These are phyloP conservation scores for Conus canariensis DNA, from an alignment of 2,888 invertebrate species.

Conservation along the genomic window DNA sequence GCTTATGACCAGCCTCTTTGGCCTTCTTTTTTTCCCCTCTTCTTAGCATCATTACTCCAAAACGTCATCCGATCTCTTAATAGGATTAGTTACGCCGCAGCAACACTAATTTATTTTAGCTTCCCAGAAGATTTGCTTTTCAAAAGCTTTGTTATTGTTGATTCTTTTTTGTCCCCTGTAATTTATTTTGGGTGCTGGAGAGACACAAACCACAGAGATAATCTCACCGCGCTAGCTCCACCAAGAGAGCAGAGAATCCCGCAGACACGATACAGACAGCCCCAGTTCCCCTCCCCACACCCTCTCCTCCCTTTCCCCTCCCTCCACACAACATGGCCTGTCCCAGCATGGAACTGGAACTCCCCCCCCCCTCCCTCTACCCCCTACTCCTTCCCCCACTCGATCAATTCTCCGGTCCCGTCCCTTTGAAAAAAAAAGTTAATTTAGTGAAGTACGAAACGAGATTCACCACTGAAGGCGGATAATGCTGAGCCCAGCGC, in stretches of 20 bases:
- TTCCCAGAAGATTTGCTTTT: no score
- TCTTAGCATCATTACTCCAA: no score
- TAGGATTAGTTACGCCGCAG: no score
- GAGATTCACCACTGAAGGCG: slow-evolving; percentile 12
- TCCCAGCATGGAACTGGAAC: not conserved
- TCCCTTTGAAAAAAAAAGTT: not conserved
- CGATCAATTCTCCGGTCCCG: not conserved
- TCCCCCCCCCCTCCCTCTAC: not conserved
- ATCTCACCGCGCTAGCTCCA: not conserved
- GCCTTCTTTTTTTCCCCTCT: no score
- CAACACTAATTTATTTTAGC: no score
- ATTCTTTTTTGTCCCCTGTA: no score
- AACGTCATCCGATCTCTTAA: no score
- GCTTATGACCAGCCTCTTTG: no score
- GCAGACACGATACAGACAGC: no score
- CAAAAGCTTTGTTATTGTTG: no score
- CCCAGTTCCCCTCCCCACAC: not conserved
- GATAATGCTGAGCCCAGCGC: not conserved
- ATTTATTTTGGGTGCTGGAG: not conserved
- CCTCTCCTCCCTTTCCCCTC: not conserved
- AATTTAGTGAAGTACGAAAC: slow-evolving; percentile 7
- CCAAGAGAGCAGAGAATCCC: not conserved
- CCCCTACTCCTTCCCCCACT: no score
- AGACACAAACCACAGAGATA: not conserved
- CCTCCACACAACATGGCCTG: no score